Percentiles rank a stretch among this genome's conserved stretches.
These are phyloP conservation scores for Poeciliopsis presidionis DNA, from an alignment of 2,797 vertebrate genomes.

Conservation along the genomic window DNA sequence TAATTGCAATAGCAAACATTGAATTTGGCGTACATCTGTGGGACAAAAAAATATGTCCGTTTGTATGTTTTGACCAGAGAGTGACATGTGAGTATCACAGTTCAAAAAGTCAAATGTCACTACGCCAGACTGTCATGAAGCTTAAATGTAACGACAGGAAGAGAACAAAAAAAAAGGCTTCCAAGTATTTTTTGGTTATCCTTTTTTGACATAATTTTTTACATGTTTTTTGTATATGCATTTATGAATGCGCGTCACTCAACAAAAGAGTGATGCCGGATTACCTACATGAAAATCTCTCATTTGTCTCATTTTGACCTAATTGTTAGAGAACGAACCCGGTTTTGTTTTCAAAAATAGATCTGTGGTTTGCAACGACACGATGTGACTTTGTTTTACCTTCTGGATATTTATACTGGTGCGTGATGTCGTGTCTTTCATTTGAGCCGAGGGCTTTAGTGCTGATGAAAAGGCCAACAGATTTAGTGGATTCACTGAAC, in stretches of 20 bases:
- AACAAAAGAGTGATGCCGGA: background rate
- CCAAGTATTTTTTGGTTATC: background rate
- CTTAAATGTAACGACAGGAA: background rate
- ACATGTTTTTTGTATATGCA: no score
- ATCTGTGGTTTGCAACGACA: background rate
- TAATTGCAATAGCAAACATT: no score
- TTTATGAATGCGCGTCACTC: background rate
- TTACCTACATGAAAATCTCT: background rate
- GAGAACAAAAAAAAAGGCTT: background rate
- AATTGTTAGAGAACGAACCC: background rate
- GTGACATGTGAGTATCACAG: no score
- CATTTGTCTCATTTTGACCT: background rate
- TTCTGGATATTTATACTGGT: constrained; percentile 89
- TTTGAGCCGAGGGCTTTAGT: constrained; percentile 88
- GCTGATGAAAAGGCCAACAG: constrained; percentile 87
- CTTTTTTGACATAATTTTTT: background rate
- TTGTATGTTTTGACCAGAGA: no score
- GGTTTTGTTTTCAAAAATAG: background rate
- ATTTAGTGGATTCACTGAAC: constrained; percentile 63
- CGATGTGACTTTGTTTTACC: constrained; percentile 69
- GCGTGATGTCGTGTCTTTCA: constrained; percentile 88
- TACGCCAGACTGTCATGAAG: background rate
- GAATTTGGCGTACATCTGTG: no score
- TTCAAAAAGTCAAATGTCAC: background rate
- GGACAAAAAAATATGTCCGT: no score